phyloP scores from a whole-genome alignment of 37 sponge, comb jelly and placozoan genomes.

The Hexactinellida sp. region DNA sequence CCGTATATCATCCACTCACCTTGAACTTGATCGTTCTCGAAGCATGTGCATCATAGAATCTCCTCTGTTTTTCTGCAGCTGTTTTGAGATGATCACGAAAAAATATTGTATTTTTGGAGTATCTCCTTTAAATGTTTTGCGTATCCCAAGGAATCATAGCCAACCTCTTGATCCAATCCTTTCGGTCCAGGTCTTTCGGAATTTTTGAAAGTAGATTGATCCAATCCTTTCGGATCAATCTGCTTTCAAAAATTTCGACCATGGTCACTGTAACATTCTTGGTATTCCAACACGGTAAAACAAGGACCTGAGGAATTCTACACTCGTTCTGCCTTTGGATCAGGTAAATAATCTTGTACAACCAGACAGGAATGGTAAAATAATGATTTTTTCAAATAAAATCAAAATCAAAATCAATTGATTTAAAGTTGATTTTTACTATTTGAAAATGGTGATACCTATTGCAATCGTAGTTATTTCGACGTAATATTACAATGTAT shows the following conservation, averaged over 20 bases:
- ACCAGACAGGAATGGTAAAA: too few relatives aligned
- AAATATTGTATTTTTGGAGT: not conserved
- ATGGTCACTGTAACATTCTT: not conserved
- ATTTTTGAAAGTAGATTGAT: too few relatives aligned
- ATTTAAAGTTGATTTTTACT: too few relatives aligned
- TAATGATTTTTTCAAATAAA: too few relatives aligned
- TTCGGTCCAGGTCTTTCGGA: not conserved
- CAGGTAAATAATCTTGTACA: slow-evolving; percentile 3
- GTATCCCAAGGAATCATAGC: not conserved
- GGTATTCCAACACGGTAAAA: not conserved
- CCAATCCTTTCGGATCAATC: too few relatives aligned
- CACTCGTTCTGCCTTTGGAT: not conserved
- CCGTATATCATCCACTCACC: not conserved
- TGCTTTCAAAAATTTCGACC: not conserved
- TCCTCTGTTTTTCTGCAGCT: not conserved
- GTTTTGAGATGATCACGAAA: not conserved
- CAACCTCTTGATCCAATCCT: not conserved
- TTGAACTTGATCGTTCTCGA: not conserved
- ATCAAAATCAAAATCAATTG: too few relatives aligned
- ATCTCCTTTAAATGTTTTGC: not conserved
- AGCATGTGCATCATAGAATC: not conserved
- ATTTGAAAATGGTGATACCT: too few relatives aligned
- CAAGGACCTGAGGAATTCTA: not conserved
- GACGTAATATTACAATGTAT: too few relatives aligned
- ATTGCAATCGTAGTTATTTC: too few relatives aligned